Percentiles rank a stretch among this genome's conserved stretches.
Conservation (phyloP, 2,888 invertebrate genomes). For the Pimpla rufipes region DNA sequence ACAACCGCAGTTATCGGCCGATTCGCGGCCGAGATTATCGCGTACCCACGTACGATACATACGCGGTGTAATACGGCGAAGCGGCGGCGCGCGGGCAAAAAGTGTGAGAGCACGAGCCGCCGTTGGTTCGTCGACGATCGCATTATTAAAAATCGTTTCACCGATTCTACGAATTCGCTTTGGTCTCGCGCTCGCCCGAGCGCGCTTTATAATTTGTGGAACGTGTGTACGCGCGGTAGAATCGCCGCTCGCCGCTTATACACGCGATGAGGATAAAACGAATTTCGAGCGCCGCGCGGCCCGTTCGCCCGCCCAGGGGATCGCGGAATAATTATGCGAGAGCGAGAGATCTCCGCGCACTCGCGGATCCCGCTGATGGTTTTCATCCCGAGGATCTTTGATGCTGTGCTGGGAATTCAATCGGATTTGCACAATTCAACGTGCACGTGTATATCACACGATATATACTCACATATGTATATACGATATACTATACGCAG, state of each 20-base stretch:
- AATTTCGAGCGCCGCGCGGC: conserved; percentile 47
- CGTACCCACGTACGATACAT: background rate
- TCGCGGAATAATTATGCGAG: conserved; percentile 63
- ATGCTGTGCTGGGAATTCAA: conserved; percentile 17
- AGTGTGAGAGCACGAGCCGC: conserved; percentile 23
- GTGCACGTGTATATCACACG: conserved; percentile 1
- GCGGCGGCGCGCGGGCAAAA: background rate
- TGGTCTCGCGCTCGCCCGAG: conserved; percentile 44
- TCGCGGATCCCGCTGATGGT: conserved; percentile 8
- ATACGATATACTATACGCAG: too few species aligned
- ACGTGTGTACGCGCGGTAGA: conserved; percentile 15
- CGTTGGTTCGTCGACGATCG: conserved; percentile 31
- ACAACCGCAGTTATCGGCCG: too few species aligned
- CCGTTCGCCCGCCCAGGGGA: conserved; percentile 26
- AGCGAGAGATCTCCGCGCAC: conserved; percentile 22
- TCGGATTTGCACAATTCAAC: background rate
- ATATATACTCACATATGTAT: too few species aligned
- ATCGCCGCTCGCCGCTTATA: conserved; percentile 28
- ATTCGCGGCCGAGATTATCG: too few species aligned
- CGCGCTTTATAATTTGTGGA: conserved; percentile 57
- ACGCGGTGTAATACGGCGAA: background rate
- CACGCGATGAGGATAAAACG: conserved; percentile 60
- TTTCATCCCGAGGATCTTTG: conserved; percentile 18
- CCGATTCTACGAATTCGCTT: conserved; percentile 61
- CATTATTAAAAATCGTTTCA: conserved; percentile 68